Evolutionary conservation across 2,113 vertebrate species (phyloP), one percentile per base, ranked within the genome.

Genomic region (Actenoides lindsayi): DNA sequence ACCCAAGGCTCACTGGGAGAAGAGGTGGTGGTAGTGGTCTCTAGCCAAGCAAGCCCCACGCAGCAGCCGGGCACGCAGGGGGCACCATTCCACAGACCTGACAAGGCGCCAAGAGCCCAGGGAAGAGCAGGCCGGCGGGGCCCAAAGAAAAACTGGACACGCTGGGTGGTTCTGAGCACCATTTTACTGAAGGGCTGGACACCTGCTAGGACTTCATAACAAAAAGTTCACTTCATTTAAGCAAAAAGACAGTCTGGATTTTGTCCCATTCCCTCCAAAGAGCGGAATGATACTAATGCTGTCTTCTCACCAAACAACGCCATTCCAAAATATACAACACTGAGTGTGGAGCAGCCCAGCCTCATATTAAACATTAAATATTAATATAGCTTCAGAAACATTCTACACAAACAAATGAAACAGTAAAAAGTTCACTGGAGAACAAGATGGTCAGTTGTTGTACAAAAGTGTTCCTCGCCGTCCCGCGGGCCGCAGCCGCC

Each of bases 101-200:
- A 31, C 10, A 21, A 0, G 3, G 59, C 14, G 28, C 41, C 1
- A 1, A 30, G 21, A 91, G 39, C 6, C 13, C 76, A n/a, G 50
- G 69, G 53, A 86, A 87, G 50, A 78, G 80, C 65, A 23, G 71
- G 41, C 54, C 67, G 60, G 46, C 13, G 1, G 13, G 63, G n/a
- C n/a, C 54, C 37, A 94, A 93, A 93, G 75, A 94, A 84, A 83
- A 95, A 56, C 54, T 28, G 53, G 87, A 97, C 88, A 91, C 87
- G 9, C 16, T 25, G 62, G 27, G 74, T 19, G n/a, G 83, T 96
- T 97, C 89, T 92, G 94, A 97, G 97, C 97, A 97, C 97, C 96
- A 96, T 96, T 97, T 97, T 97, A 97, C 89, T 97, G 93, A 96
- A 91, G 90, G 92, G 96, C 86, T 93, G 97, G 95, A 89, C 90